Base-by-base conservation (phyloP, 2,797 vertebrate genomes). In the Peromyscus nudipes region DNA sequence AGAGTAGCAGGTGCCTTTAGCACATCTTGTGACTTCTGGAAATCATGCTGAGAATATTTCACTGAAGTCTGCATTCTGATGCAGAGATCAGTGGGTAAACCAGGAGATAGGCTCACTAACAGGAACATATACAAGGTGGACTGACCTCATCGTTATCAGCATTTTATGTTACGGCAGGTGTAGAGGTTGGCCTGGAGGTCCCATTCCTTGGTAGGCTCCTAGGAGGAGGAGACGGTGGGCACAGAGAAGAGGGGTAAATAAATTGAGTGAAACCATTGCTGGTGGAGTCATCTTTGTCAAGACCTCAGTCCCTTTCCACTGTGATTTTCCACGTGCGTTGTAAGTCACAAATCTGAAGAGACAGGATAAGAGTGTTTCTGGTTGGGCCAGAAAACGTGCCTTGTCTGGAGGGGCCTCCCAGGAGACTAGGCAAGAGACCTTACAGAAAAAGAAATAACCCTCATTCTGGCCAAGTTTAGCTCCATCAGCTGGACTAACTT, bases 41-140 rank as follows among this genome's bases (percentile, higher is more conserved):
- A n/a, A 49, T 8, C 17, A 49, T 31, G 21, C 9, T 49, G 55
- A 90, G 40, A 16, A 11, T 46, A 1, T 5, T 69, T 49, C 55
- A 34, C 46, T 29, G 46, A 31, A 8, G 46, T 16, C 60, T 17
- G 21, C 3, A 40, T 37, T 52, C 8, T 60, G 43, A 40, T 4
- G 6, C 25, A 1, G 3, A n/a, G 1, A 27, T 12, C 9, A 19
- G 43, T 3, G 17, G 88, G 10, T 73, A 67, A 8, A 64, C 9
- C 4, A 0, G 37, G 25, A 29, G 7, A 27, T 0, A 7, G 1
- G 23, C 4, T 67, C 0, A 0, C 25, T 21, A 31, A n/a, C 55
- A 14, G 4, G 13, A 31, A 1, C 0, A 0, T 4, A 5, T 0
- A 0, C 1, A 16, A 10, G 16, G 55, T 31, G 27, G 3, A 37